Percentiles rank a stretch among this genome's conserved stretches.
phyloP scores from a whole-genome alignment of 2,888 invertebrate genomes.

The Apotomis capreana region DNA sequence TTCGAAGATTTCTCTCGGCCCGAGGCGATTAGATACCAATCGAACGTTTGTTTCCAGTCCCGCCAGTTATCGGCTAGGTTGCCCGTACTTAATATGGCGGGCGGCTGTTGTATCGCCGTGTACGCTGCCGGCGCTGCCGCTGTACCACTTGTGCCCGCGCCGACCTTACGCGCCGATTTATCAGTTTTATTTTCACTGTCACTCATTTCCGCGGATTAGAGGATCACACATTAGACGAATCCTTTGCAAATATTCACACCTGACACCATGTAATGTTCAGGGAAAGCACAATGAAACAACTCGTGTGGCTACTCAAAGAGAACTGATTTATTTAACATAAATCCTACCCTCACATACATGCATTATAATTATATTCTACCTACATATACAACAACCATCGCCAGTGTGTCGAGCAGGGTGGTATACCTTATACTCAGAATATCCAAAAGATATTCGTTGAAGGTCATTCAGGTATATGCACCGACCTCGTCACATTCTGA shows the following conservation, averaged over 20 bases:
- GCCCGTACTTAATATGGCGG: slow-evolving; percentile 1
- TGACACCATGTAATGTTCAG: slow-evolving; percentile 14
- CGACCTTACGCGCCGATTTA: too few relatives aligned
- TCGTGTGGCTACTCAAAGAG: too few relatives aligned
- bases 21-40: slow-evolving; percentile 25
- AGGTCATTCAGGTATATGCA: too few relatives aligned
- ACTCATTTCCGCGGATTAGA: background rate
- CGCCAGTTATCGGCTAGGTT: slow-evolving; percentile 21
- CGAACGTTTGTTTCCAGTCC: slow-evolving; percentile 19
- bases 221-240: background rate
- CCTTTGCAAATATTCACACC: background rate
- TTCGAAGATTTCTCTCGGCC: slow-evolving; percentile 4
- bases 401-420: too few relatives aligned
- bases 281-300: background rate
- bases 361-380: too few relatives aligned
- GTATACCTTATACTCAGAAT: too few relatives aligned
- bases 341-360: too few relatives aligned
- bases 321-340: too few relatives aligned
- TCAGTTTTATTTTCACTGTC: too few relatives aligned
- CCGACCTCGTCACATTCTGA: too few relatives aligned
- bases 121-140: background rate
- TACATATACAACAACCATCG: too few relatives aligned
- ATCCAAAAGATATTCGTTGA: too few relatives aligned
- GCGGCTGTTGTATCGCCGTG: slow-evolving; percentile 15
- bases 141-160: background rate